Base-by-base conservation (phyloP, 1,140 invertebrate species). In the Spodoptera litura region DNA sequence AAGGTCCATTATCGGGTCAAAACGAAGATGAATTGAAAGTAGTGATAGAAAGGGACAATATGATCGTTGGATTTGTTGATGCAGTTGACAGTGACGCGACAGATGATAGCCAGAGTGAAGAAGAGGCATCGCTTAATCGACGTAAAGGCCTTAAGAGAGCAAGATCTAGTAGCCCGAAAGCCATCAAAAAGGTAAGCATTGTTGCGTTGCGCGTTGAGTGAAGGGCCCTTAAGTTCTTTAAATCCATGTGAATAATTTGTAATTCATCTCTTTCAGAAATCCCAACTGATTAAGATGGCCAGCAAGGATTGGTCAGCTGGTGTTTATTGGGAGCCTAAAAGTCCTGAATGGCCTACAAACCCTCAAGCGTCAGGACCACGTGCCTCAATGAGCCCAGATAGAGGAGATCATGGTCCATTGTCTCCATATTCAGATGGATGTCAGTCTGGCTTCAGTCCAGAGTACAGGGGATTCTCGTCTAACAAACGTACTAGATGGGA, bases 11-110 rank as follows among this genome's bases (percentile, higher is more conserved):
- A 20, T 49, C 72, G 3, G 83, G 83, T 35, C 87, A 91, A 59
- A 89, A 84, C 53, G 88, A 87, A 44, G 92, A 94, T 85, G 89
- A 93, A 71, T 81, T 90, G 51, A 93, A 93, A 78, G 87, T 94
- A 27, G 88, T 92, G 0, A 94, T 95, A 81, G 92, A 94, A 84
- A 91, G 93, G 68, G 93, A 94, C 66, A 94, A 93, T 77, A 94
- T 94, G 92, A 92, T 94, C 49, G 90, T 94, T 11, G 91, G 91
- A 0, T 93, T 94, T 80, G 83, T 91, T 20, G 92, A 94, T 79
- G 87, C 89, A 8, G 81, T 91, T 3, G 90, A 91, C 31, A 94
- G 91, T 66, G 93, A 93, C 55, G 85, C 83, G 0, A 87, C 86
- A 12, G 88, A 91, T 10, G 88, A 92, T 1, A 92, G 91, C 79